Evolutionary conservation across 1,140 invertebrate genomes (phyloP).

Genomic region (Conus betulinus): DNA sequence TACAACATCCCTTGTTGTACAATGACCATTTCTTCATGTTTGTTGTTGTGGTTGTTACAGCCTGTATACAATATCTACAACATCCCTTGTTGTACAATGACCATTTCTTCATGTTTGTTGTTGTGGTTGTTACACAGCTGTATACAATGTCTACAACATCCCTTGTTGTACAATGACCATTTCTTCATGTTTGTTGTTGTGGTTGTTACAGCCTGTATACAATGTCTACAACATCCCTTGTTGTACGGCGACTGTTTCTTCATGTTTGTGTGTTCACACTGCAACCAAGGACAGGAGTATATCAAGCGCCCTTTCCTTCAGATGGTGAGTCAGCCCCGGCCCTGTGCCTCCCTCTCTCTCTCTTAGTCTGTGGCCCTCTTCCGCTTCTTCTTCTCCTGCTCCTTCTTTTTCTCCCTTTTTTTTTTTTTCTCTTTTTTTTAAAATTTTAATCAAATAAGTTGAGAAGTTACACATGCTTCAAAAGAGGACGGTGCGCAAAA

Average conservation of each 20-base stretch:
- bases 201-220: slow-evolving; percentile 85
- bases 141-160: slow-evolving; percentile 86
- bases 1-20: too few species aligned
- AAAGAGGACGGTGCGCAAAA: too few species aligned
- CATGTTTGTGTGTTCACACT: slow-evolving; percentile 91
- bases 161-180: slow-evolving; percentile 92
- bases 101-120: slow-evolving; percentile 91
- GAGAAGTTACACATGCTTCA: too few species aligned
- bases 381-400: not conserved
- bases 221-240: slow-evolving; percentile 86
- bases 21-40: too few species aligned
- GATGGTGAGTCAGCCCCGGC: slow-evolving; percentile 57
- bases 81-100: slow-evolving; percentile 91
- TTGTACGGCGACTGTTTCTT: slow-evolving; percentile 94
- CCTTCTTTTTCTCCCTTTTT: not conserved
- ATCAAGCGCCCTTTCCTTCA: slow-evolving; percentile 68
- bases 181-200: too few species aligned
- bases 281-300: slow-evolving; percentile 90
- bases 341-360: not conserved
- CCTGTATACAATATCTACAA: slow-evolving; percentile 88
- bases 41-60: slow-evolving; percentile 77
- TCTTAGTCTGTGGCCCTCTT: too few species aligned
- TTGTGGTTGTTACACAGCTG: slow-evolving; percentile 80
- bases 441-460: too few species aligned
- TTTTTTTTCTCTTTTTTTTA: too few species aligned